Evolutionary conservation across 2,797 vertebrate genomes (phyloP).

Genomic region (Miichthys miiuy): DNA sequence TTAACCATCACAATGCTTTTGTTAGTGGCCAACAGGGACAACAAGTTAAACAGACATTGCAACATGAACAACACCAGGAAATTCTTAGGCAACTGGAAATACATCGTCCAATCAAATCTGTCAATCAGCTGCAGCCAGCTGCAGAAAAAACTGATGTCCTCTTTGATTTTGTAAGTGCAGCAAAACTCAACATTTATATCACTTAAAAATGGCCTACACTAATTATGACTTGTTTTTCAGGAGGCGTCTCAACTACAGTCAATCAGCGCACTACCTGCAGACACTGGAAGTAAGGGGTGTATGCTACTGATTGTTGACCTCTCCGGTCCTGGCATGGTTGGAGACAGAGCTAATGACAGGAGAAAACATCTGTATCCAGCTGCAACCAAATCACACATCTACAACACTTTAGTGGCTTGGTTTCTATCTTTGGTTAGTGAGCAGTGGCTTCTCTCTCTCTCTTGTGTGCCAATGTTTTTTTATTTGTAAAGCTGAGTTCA

Average conservation of each 20-base stretch:
- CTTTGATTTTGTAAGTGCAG: conserved; percentile 75
- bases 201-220: neutral
- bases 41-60: conserved; percentile 53
- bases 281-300: conserved; percentile 40
- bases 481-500: conserved; percentile 6
- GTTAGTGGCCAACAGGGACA: conserved; percentile 60
- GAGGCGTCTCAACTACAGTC: conserved; percentile 77
- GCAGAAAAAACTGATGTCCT: conserved; percentile 80
- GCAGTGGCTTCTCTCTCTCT: neutral
- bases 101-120: conserved; percentile 72
- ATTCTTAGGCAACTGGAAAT: conserved; percentile 75
- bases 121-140: conserved; percentile 74
- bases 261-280: conserved; percentile 66
- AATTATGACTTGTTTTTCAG: conserved; percentile 68
- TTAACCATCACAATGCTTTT: conserved; percentile 17
- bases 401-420: conserved; percentile 80
- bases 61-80: conserved; percentile 47
- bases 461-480: neutral
- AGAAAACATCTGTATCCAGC: conserved; percentile 38
- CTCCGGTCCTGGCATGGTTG: conserved; percentile 77
- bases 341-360: conserved; percentile 23
- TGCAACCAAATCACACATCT: conserved; percentile 69
- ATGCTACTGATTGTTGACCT: conserved; percentile 78
- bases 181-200: neutral
- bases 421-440: conserved; percentile 84